Base-by-base conservation (phyloP, 2,888 invertebrate species). In the Phyto melanocephala region DNA sequence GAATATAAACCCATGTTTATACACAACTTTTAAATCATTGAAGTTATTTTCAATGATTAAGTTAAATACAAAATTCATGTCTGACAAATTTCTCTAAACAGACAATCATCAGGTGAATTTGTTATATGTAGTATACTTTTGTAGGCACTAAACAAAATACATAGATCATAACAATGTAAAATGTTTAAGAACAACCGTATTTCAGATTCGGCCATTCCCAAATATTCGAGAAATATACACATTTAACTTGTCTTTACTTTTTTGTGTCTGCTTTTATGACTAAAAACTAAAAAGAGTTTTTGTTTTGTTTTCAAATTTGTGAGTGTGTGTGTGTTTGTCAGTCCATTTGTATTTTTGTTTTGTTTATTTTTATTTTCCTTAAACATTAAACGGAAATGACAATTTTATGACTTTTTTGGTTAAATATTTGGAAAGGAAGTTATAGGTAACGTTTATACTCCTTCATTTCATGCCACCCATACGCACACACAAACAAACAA, bases 401-500 rank as follows among this genome's bases (percentile, higher is more conserved):
- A 76, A 67, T 72, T 75, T 67, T 67, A 77, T 81, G 76, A 52
- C 60, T 81, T 71, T 71, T 52, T 77, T 76, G 58, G 42, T n/a
- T n/a, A n/a, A n/a, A n/a, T 62, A 77, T 65, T 72, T 28, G 8
- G 33, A 60, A 72, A 67, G 76, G 76, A 81, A 81, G 71, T 67
- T 58, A 42, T 17, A 56, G 52, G 52, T 52, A 67, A 60, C 65
- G 35, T 56, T 68, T 37, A 58, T 35, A 37, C 11, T 47, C 35
- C 8, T 33, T 50, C n/a, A 47, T n/a, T n/a, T n/a, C n/a, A n/a
- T n/a, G n/a, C n/a, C n/a, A n/a, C n/a, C n/a, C n/a, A n/a, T n/a
- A n/a, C n/a, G n/a, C 17, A 47, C 22, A 40, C 11, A 22, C 7
- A 33, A n/a, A 33, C 17, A 35, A 17, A n/a, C 20, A 47, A 33